Evolutionary conservation across 2,797 vertebrate genomes (phyloP), one percentile per base, ranked within the genome.

Genomic region (Picus viridis): DNA sequence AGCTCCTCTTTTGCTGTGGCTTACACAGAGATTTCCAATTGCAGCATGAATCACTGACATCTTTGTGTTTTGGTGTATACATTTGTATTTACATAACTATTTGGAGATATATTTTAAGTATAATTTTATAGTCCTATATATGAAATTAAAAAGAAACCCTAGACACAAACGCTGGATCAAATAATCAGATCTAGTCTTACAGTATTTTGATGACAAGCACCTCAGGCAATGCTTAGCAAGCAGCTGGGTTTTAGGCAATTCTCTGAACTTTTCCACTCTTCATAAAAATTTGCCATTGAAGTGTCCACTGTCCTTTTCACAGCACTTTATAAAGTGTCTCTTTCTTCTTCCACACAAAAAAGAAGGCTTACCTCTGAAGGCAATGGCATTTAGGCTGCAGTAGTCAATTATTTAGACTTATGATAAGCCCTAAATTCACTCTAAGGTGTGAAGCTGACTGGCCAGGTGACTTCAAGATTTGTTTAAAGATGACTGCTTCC

Each of bases 121-220:
- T 2, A 15, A 92, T 54, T 73, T 86, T 72, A 72, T 77, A 62
- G 61, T 61, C 13, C 16, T 5, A 65, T 7, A 41, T 13, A 67
- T 23, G 30, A 7, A 82, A 71, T 34, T 0, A 76, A 3, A 27
- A 65, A 5, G 3, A 27, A 51, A 51, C 45, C 4, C 18, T 27
- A 89, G 78, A 57, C 10, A 6, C 64, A 63, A 41, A 82, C 72
- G 78, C 8, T 32, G 32, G 10, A 15, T 29, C 23, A 12, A 86
- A 64, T 24, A 71, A 76, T 53, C 16, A 54, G 29, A 56, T 70
- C 39, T 39, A 80, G 23, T 78, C 39, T 78, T 56, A 63, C 17
- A 62, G 30, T 20, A 70, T 54, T 96, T 74, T 90, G 68, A 87
- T 15, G 34, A 89, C 83, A 89, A 93, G 30, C 62, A 89, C 65